Base-by-base conservation (phyloP, 1,140 invertebrate genomes). In the Lordiphosa mommai region DNA sequence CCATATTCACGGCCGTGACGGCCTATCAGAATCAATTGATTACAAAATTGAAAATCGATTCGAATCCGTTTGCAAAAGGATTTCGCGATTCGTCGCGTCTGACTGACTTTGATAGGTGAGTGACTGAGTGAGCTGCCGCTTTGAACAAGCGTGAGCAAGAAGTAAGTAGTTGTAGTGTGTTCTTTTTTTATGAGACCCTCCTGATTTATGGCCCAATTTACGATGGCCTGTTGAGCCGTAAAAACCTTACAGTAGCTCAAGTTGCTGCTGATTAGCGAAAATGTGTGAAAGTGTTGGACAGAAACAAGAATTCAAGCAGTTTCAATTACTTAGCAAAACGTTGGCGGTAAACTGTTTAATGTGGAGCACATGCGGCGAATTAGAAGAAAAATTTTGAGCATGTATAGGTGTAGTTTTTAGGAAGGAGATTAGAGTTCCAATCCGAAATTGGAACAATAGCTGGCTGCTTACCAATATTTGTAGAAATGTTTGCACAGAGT, bases 21-120 rank as follows among this genome's bases (percentile, higher is more conserved):
- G 98, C 98, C 52, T 99, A 99, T 92, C 98, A 99, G 92, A 99
- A 98, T 91, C 97, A 98, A 91, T 91, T 98, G 92, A 98, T 98
- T 87, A 98, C 96, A 41, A 98, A 97, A 91, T 90, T 98, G 89
- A 98, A 98, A 92, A 98, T 98, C 88, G 96, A 98, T 92, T 96
- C 96, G 90, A 98, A 98, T 92, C 96, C 96, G 64, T 98, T 98
- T 89, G 96, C 96, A 23, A 98, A 98, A 91, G 96, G 96, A 70
- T 98, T 98, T 90, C 92, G 96, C 57, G 96, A 98, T 91, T 98
- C 97, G 55, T 97, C 96, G 40, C 93, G 97, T 87, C 92, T 98
- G 63, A 97, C 96, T 59, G 97, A 98, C 89, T 96, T 97, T 90
- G 95, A 98, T 95, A 92, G 86, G 86, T 88, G 44, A 84, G 86